Conservation (phyloP, 2,113 vertebrate genomes). For the Hyla sarda region DNA sequence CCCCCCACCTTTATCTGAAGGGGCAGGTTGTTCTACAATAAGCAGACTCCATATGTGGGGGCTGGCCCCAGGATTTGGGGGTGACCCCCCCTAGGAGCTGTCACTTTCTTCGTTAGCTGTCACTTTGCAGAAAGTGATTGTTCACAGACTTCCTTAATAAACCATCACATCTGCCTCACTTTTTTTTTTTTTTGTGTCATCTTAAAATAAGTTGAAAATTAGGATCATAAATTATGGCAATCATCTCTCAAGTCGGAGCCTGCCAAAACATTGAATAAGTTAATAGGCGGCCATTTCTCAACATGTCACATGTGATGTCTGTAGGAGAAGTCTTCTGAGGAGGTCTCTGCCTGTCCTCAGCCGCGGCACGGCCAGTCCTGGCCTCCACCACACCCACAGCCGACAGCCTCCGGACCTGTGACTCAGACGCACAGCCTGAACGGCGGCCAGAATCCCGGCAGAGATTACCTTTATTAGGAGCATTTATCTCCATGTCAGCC, state of each 20-base stretch:
- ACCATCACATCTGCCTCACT: neutral
- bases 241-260: conserved; percentile 30
- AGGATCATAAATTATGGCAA: conserved; percentile 35
- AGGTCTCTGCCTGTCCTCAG: neutral
- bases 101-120: neutral
- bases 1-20: too few relatives aligned
- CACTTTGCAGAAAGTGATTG: too few relatives aligned
- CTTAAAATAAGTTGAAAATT: conserved; percentile 39
- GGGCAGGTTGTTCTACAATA: too few relatives aligned
- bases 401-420: conserved; percentile 5
- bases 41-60: too few relatives aligned
- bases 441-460: neutral
- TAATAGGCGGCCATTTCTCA: conserved; percentile 52
- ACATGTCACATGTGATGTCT: conserved; percentile 26
- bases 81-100: neutral
- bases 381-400: neutral
- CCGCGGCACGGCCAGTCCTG: neutral
- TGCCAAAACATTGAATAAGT: conserved; percentile 29
- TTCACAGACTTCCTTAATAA: neutral
- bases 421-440: conserved; percentile 11
- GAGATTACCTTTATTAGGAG: neutral
- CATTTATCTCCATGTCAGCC: neutral
- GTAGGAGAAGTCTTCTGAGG: too few relatives aligned
- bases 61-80: neutral
- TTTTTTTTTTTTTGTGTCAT: conserved; percentile 13